These are phyloP conservation scores for Morphnarchus princeps DNA, from an alignment of 2,113 vertebrate species.

Conservation along the genomic window DNA sequence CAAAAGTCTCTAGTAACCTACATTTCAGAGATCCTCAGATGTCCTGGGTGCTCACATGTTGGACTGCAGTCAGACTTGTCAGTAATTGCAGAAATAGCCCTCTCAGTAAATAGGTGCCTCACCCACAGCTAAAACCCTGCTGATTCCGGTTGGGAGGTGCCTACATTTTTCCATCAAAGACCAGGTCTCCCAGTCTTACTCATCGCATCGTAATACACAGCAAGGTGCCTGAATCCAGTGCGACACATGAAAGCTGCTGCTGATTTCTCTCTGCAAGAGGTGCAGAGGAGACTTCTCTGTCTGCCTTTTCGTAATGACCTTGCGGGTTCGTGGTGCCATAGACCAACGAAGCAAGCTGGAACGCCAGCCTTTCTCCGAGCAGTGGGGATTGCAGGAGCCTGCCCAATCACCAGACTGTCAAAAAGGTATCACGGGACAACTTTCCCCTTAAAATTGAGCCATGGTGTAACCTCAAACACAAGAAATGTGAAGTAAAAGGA, in stretches of 20 bases:
- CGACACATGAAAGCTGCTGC: background rate
- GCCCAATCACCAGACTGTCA: background rate
- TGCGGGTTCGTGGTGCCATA: background rate
- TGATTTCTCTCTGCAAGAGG: background rate
- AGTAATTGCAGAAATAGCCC: background rate
- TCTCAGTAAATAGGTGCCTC: background rate
- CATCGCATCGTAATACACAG: rapidly evolving
- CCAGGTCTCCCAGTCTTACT: background rate
- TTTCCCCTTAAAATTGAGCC: background rate
- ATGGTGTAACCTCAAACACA: background rate
- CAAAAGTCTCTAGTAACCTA: background rate
- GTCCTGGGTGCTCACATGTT: background rate
- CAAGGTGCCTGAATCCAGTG: background rate
- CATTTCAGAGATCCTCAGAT: background rate
- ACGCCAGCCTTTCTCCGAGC: rapidly evolving
- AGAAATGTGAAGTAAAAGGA: background rate
- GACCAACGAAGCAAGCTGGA: background rate
- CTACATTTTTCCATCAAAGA: background rate
- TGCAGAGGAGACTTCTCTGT: background rate
- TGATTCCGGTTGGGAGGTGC: background rate
- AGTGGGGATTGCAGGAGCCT: background rate
- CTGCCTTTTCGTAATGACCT: background rate
- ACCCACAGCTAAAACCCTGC: background rate
- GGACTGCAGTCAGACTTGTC: background rate
- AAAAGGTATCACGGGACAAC: background rate